These are phyloP conservation scores for Siniperca knerii DNA, from an alignment of 2,113 vertebrate species.

Conservation along the genomic window DNA sequence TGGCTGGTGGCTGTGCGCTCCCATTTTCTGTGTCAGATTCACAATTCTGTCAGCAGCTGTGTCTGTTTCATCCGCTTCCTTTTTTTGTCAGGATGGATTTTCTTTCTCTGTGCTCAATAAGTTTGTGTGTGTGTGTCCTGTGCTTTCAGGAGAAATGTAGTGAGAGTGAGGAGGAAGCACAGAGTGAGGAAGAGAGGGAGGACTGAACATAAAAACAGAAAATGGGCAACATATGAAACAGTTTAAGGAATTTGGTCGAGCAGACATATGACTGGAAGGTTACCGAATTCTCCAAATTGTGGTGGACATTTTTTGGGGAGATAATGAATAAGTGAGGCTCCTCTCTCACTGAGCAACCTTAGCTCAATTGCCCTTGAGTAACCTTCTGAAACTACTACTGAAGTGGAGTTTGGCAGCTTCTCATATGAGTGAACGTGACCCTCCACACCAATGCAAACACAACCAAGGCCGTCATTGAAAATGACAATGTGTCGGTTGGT, in stretches of 20 bases:
- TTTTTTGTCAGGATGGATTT: conserved; percentile 62
- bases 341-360: conserved; percentile 9
- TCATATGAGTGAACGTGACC: background rate
- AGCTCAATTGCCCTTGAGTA: conserved; percentile 21
- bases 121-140: conserved; percentile 19
- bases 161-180: conserved; percentile 6
- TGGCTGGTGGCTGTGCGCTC: conserved; percentile 50
- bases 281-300: conserved; percentile 31
- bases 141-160: conserved; percentile 47
- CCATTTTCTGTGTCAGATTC: conserved; percentile 63
- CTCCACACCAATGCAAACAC: conserved; percentile 12
- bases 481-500: conserved; percentile 16
- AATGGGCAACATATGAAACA: conserved; percentile 26
- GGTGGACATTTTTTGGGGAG: conserved; percentile 16
- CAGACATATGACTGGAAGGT: conserved; percentile 12
- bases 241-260: conserved; percentile 30
- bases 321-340: conserved; percentile 20
- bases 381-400: conserved; percentile 14
- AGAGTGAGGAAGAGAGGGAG: conserved; percentile 1
- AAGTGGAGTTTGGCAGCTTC: background rate
- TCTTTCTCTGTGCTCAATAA: conserved; percentile 55
- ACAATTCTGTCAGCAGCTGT: conserved; percentile 78
- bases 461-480: conserved; percentile 2
- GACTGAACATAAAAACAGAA: conserved; percentile 38
- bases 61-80: conserved; percentile 66